These are phyloP conservation scores for Lasaia peninsularis DNA, from an alignment of 1,140 invertebrate species.

Conservation along the genomic window DNA sequence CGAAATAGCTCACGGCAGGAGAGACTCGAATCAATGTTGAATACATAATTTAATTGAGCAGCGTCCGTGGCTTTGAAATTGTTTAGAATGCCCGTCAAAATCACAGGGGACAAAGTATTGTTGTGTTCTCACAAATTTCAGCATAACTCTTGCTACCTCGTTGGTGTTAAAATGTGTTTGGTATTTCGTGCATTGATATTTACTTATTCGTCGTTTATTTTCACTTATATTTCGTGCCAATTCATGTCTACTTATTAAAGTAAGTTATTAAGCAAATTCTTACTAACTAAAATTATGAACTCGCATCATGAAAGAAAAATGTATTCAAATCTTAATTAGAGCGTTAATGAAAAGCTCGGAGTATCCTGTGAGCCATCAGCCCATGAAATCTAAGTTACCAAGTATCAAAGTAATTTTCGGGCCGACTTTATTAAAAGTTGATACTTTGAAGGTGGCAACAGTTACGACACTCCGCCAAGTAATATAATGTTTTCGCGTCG, in stretches of 20 bases:
- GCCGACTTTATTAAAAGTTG: constrained; percentile 64
- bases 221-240: too few species aligned
- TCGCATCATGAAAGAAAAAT: too few species aligned
- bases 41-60: constrained; percentile 60
- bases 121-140: constrained; percentile 28
- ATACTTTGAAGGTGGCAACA: constrained; percentile 36
- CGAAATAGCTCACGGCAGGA: constrained; percentile 42
- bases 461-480: constrained; percentile 45
- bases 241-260: too few species aligned
- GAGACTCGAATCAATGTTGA: constrained; percentile 48
- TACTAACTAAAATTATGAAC: too few species aligned
- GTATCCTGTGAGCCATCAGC: constrained; percentile 4
- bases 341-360: not conserved
- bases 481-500: constrained; percentile 66
- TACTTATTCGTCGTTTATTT: not conserved
- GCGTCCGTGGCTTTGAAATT: constrained; percentile 40
- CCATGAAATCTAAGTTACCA: constrained; percentile 26
- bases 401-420: constrained; percentile 36
- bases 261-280: too few species aligned
- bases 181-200: not conserved
- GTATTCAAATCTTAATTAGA: too few species aligned
- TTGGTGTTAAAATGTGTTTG: not conserved
- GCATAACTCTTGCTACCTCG: not conserved
- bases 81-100: constrained; percentile 46
- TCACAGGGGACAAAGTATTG: constrained; percentile 30